Base-by-base conservation (phyloP, 2,797 vertebrate genomes). In the Acanthis flammea region DNA sequence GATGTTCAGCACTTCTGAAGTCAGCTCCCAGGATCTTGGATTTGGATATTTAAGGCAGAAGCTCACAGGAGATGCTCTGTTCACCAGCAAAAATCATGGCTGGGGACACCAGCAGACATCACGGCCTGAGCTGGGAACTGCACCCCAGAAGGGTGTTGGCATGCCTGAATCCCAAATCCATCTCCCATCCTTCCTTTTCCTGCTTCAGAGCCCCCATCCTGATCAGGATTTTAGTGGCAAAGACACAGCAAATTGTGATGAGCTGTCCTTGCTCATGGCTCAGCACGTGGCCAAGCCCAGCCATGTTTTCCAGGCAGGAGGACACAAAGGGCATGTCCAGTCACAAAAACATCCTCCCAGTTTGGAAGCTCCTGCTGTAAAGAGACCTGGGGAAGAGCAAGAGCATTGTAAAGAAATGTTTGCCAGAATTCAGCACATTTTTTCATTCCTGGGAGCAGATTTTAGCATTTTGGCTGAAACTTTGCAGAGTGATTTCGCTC, bases 381-480 rank as follows among this genome's bases (percentile, higher is more conserved):
- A 65, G 70, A 58, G 67, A 50, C 28, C 23, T 14, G 42, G 27
- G 19, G 55, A 73, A 55, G 31, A 79, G 25, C 1, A 1, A 65
- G 88, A 84, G 23, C 30, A 1, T 42, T 2, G 0, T 31, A 42
- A 72, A 68, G 33, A 37, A 86, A 31, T 0, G 0, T 27, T 45
- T 79, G 81, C 91, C 91, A 87, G 78, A 73, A 76, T 73, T 51
- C 65, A 63, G 60, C 35, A 7, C 31, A 27, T 63, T 88, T 88
- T 47, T 61, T 27, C 66, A 41, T 86, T 87, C 86, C 75, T 41
- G 18, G 77, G 92, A 94, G 41, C 89, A 87, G 81, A 96, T 94
- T 93, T 45, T 86, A 92, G 84, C 78, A 14, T 93, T 95, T 85
- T 94, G 94, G 71, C 84, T 90, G 73, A 79, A 92, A 71, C 44